Evolutionary conservation across 2,888 invertebrate genomes (phyloP).

Genomic region (Plagiodera versicolora): DNA sequence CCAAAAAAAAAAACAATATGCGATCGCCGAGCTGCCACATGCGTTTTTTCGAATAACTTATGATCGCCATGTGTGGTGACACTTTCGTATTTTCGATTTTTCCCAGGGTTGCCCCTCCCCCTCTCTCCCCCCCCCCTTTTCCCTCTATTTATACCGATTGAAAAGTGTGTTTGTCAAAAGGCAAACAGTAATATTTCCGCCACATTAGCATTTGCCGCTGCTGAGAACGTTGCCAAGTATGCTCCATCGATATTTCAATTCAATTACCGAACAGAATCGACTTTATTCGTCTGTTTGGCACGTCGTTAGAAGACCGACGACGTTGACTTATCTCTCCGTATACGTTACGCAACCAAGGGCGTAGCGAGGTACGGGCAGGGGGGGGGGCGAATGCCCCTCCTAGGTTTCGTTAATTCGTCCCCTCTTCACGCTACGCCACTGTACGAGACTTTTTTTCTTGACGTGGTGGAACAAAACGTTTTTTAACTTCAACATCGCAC

Average conservation of each 20-base stretch:
- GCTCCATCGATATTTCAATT: not conserved
- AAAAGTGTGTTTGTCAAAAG: too few species aligned
- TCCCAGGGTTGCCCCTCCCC: not conserved
- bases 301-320: not conserved
- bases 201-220: not conserved
- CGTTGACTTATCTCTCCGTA: too few species aligned
- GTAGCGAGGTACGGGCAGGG: too few species aligned
- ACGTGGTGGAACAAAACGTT: too few species aligned
- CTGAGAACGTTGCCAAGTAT: not conserved
- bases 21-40: conserved; percentile 5
- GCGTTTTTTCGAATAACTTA: not conserved
- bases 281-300: not conserved
- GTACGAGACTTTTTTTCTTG: too few species aligned
- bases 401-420: too few species aligned
- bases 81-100: not conserved
- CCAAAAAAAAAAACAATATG: conserved; percentile 11
- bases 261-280: not conserved
- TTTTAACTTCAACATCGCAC: too few species aligned
- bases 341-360: too few species aligned
- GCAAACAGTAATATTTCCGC: not conserved
- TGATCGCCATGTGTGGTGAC: conserved; percentile 15
- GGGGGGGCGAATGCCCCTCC: too few species aligned
- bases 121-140: too few species aligned
- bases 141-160: not conserved
- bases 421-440: too few species aligned